Conservation (phyloP, 2,113 vertebrate species). For the Bos javanicus region DNA sequence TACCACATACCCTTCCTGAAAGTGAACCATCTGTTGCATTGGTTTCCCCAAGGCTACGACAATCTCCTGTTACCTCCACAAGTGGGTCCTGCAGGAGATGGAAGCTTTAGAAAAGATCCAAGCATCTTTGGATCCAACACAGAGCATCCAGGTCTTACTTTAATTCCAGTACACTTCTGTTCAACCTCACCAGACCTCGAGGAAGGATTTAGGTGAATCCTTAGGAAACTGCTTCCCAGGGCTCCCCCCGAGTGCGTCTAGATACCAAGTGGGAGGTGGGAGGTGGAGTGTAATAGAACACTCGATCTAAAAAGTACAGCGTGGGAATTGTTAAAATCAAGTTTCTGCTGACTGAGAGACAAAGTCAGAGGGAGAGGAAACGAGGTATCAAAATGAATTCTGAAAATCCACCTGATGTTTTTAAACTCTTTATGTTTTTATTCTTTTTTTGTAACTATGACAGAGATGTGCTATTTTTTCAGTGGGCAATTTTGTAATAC, state of each 20-base stretch:
- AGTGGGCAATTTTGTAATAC: slow-evolving; percentile 33
- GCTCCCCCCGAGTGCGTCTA: fast-evolving
- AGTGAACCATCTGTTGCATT: neutral
- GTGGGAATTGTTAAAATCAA: neutral
- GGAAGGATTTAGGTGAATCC: neutral
- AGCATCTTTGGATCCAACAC: neutral
- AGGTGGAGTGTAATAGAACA: neutral
- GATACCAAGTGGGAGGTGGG: neutral
- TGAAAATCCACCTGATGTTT: neutral
- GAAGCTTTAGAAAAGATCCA: neutral
- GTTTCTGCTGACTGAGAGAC: neutral
- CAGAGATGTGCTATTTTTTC: slow-evolving; percentile 53
- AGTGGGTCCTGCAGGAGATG: neutral
- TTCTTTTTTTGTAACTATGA: slow-evolving; percentile 38
- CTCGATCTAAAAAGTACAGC: neutral
- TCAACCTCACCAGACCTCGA: neutral
- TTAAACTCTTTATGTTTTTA: neutral
- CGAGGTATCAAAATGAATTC: neutral
- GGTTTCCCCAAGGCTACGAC: neutral
- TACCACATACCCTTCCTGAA: neutral
- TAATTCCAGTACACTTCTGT: neutral
- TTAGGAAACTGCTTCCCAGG: neutral
- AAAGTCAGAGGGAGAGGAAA: neutral
- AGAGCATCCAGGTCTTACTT: neutral
- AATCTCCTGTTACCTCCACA: neutral